Evolutionary conservation across 2,888 invertebrate genomes (phyloP).

Genomic region (Epicampocera succincta): DNA sequence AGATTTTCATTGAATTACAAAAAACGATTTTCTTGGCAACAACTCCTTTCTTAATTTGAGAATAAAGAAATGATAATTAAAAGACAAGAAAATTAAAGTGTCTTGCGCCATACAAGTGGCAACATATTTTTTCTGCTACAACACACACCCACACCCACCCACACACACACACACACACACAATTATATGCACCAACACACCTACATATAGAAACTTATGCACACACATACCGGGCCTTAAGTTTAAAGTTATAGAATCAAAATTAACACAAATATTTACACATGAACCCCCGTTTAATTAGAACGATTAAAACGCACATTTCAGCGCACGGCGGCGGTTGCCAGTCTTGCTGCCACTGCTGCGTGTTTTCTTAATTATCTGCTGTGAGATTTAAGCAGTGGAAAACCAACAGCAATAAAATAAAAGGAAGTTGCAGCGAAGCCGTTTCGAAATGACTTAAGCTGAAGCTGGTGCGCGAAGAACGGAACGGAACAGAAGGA

Average conservation of each 20-base stretch:
- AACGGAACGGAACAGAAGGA: too few species aligned
- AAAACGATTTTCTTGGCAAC: neutral
- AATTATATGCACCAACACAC: neutral
- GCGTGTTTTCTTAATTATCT: conserved; percentile 54
- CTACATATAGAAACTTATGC: too few species aligned
- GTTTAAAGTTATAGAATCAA: neutral
- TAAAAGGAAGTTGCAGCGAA: neutral
- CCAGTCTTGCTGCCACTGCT: conserved; percentile 2
- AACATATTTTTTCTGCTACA: neutral
- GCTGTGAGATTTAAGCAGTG: conserved; percentile 41
- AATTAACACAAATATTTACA: conserved; percentile 50
- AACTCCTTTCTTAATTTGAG: neutral
- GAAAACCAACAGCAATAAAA: neutral
- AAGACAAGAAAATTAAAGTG: neutral
- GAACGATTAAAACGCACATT: conserved; percentile 53
- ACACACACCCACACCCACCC: neutral
- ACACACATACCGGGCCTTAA: neutral
- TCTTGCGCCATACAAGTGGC: neutral
- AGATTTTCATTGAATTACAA: conserved; percentile 21
- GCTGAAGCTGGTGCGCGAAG: too few species aligned
- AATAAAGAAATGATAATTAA: neutral
- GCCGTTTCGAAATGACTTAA: conserved; percentile 7
- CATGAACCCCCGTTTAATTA: conserved; percentile 58
- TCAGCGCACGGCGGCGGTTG: conserved; percentile 13
- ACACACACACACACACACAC: neutral